Base-by-base conservation (phyloP, 2,797 vertebrate genomes). In the Sarcophilus harrisii region DNA sequence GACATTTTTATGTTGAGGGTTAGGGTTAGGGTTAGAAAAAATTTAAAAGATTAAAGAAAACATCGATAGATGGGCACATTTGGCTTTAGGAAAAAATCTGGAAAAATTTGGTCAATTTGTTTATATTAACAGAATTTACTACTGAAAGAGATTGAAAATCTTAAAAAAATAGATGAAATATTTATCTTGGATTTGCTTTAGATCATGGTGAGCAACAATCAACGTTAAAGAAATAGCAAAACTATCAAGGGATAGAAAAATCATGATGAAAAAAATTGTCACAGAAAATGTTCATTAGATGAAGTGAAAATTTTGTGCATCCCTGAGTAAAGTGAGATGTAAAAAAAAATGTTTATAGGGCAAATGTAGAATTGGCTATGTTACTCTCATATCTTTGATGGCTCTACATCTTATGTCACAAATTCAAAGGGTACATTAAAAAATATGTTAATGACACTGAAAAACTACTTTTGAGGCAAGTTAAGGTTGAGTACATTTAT, bases 381-480 rank as follows among this genome's bases (percentile, higher is more conserved):
- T 91, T 87, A 95, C 24, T 96, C 45, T 92, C 2, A 92, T 59
- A 92, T 92, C 92, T 59, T 92, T 38, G 93, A 57, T 73, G 29
- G 12, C 12, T 60, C 59, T 60, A 60, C 59, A n/a, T 93, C 93
- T 95, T 73, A 95, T 92, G 92, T 94, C 89, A 93, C 16, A 18
- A 94, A 92, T 92, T 66, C 90, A 94, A 93, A 81, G 28, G 92
- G 87, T 8, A 96, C 90, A 93, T 91, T 11, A 38, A 91, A 93
- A 94, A 90, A 90, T 21, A 57, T 57, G 90, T 93, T 92, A 96
- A 66, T 89, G 12, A 90, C 45, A 93, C 58, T 94, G 93, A 94
- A 94, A 96, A 95, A 45, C 93, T 55, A 32, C 57, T 95, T 95
- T 90, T 91, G 10, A 94, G 91, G 92, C 11, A 90, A 94, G 59